These are phyloP conservation scores for Melanaphis sacchari DNA, from an alignment of 1,140 invertebrate genomes.

Conservation along the genomic window DNA sequence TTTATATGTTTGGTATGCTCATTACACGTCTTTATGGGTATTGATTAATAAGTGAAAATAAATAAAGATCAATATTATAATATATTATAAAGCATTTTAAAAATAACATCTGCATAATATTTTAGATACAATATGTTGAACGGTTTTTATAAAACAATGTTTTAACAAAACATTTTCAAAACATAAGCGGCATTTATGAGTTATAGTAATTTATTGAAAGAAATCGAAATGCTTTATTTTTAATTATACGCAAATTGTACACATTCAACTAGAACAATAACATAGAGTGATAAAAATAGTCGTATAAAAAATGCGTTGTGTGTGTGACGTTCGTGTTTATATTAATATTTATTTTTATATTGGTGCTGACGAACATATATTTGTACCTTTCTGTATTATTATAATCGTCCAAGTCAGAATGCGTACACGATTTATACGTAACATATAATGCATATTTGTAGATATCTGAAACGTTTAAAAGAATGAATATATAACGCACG, in stretches of 20 bases:
- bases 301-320: not conserved
- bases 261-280: not conserved
- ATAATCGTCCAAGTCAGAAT: not conserved
- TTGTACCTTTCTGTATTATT: not conserved
- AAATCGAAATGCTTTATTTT: not conserved
- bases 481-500: not conserved
- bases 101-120: not conserved
- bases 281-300: not conserved
- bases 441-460: not conserved
- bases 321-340: no score
- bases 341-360: constrained; percentile 18
- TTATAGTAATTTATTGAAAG: not conserved
- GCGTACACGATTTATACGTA: not conserved
- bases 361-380: not conserved
- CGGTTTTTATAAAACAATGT: not conserved
- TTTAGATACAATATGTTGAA: no score
- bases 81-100: not conserved
- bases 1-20: not conserved
- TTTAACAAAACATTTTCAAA: not conserved
- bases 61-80: not conserved
- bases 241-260: not conserved
- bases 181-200: not conserved
- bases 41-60: not conserved
- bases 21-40: not conserved
- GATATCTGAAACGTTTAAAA: not conserved